Evolutionary conservation across 1,140 invertebrate genomes (phyloP).

Genomic region (Bilobella aurantiaca): DNA sequence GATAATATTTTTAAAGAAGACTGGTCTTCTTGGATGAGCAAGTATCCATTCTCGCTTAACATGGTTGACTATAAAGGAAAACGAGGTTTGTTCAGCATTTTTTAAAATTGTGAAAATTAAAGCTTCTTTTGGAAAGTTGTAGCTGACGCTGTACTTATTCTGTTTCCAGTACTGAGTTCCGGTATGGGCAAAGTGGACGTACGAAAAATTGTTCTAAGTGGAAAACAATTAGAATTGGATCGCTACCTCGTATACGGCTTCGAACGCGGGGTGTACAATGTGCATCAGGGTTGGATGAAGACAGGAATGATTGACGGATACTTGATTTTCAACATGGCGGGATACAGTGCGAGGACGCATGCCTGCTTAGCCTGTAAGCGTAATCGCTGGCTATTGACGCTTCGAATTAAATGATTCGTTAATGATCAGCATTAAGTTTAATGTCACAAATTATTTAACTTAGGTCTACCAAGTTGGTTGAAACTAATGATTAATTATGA

Average conservation of each 20-base stretch:
- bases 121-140: neutral
- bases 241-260: neutral
- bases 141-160: neutral
- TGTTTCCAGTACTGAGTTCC: neutral
- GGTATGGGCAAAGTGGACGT: neutral
- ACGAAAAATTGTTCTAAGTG: neutral
- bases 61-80: neutral
- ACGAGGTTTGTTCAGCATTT: neutral
- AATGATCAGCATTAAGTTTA: neutral
- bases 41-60: neutral
- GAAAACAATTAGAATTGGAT: neutral
- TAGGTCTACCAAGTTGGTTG: neutral
- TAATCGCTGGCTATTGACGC: neutral
- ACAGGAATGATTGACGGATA: neutral
- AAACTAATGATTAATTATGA: neutral
- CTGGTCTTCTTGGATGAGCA: neutral
- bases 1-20: neutral
- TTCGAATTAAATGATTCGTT: neutral
- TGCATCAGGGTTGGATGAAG: neutral
- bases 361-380: neutral
- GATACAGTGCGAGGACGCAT: neutral
- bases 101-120: neutral
- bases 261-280: neutral
- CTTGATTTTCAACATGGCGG: neutral
- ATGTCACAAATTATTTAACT: too few species aligned